A percentile compares a stretch with the other conserved stretches of the same genome.
Conservation (phyloP, 37 sponge, comb jelly and placozoan species). For the Crambe crambe region DNA sequence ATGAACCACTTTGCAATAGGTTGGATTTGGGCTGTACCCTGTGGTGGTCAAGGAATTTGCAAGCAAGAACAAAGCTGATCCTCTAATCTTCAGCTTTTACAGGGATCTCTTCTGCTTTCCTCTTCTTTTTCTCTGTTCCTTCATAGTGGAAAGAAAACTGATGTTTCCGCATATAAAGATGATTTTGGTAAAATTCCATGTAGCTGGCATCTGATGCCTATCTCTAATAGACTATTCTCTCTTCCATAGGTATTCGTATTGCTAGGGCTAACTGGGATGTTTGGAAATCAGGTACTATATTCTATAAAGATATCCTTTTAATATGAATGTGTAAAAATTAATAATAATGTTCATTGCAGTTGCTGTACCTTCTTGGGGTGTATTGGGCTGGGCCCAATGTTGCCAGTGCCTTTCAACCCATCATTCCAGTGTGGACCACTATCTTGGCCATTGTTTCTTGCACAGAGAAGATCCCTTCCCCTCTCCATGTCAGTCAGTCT, state of each 20-base stretch:
- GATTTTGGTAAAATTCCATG: constrained; percentile 26
- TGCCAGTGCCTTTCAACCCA: constrained; percentile 70
- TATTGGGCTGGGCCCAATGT: constrained; percentile 66
- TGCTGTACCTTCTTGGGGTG: constrained; percentile 78
- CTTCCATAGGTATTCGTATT: constrained; percentile 35
- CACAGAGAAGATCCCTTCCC: constrained; percentile 44
- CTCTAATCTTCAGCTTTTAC: constrained; percentile 67
- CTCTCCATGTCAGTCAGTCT: constrained; percentile 7
- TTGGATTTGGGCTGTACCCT: constrained; percentile 78
- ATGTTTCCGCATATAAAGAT: constrained; percentile 41
- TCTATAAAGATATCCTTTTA: too few relatives aligned
- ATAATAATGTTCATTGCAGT: constrained; percentile 22
- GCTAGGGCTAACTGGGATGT: constrained; percentile 65
- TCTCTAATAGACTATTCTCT: constrained; percentile 1
- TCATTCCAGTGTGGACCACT: constrained; percentile 66
- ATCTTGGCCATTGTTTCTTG: constrained; percentile 46
- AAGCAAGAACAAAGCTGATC: constrained; percentile 41
- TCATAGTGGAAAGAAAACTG: constrained; percentile 64
- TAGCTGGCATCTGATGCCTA: background rate
- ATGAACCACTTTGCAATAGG: constrained; percentile 13
- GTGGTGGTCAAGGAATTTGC: constrained; percentile 72
- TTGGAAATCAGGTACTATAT: constrained; percentile 77
- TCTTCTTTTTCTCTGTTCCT: constrained; percentile 65
- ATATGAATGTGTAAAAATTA: too few relatives aligned
- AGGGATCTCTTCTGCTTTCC: constrained; percentile 62